Percentiles rank a stretch among this genome's conserved stretches.
phyloP scores from a whole-genome alignment of 92 coral and sea anemone species.

The Zoanthus sansibaricus region DNA sequence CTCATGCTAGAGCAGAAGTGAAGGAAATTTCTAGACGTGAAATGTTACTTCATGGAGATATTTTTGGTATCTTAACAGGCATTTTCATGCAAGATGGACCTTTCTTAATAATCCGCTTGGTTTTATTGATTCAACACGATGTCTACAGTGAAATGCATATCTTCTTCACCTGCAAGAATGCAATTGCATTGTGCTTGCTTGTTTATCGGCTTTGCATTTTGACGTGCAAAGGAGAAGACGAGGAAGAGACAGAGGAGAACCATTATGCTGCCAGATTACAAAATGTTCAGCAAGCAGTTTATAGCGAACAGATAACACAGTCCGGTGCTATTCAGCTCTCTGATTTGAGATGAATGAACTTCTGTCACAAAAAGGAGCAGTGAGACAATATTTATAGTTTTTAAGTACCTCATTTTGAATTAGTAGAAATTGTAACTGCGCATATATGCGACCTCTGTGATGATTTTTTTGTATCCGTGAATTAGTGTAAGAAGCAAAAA shows the following conservation, averaged over 20 bases:
- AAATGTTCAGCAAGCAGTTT: conserved; percentile 95
- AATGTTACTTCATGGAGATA: conserved; percentile 93
- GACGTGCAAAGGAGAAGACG: conserved; percentile 96
- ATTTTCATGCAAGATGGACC: conserved; percentile 99
- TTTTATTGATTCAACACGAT: conserved; percentile 77
- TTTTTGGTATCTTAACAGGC: conserved; percentile 94
- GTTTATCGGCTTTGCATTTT: conserved; percentile 94
- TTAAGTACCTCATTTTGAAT: too few species aligned
- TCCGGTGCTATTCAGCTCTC: conserved; percentile 91
- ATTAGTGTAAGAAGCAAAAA: too few species aligned
- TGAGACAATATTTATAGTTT: too few species aligned
- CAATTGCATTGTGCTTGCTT: conserved; percentile 88
- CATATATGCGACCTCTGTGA: too few species aligned
- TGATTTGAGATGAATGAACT: conserved; percentile 26
- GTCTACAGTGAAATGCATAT: conserved; percentile 97
- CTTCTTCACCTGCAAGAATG: conserved; percentile 95
- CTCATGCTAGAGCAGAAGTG: conserved; percentile 86
- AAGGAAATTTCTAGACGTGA: conserved; percentile 89
- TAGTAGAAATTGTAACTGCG: too few species aligned
- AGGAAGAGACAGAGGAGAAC: conserved; percentile 71
- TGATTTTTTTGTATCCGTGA: too few species aligned
- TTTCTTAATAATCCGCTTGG: conserved; percentile 88
- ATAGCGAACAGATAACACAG: conserved; percentile 82
- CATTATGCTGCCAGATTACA: conserved; percentile 82
- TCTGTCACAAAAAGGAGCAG: too few species aligned